phyloP scores from a whole-genome alignment of 1,140 invertebrate genomes.

The Adoxophyes honmai region DNA sequence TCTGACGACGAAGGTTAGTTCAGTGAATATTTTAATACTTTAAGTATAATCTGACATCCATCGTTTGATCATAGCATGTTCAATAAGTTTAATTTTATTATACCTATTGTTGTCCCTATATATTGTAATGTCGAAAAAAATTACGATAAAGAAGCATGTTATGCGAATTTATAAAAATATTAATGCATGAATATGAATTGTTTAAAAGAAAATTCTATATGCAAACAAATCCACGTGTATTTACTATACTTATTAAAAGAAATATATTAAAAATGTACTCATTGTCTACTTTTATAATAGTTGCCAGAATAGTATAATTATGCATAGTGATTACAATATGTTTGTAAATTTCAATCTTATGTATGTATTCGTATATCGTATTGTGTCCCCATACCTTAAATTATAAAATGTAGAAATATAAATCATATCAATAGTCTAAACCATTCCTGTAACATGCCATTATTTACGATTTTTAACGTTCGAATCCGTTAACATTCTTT shows the following conservation, averaged over 20 bases:
- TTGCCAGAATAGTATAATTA: too few relatives aligned
- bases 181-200: too few relatives aligned
- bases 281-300: too few relatives aligned
- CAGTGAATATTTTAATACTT: slow-evolving; percentile 34
- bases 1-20: slow-evolving; percentile 90
- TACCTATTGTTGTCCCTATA: background rate
- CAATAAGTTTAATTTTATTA: slow-evolving; percentile 15
- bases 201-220: too few relatives aligned
- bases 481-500: background rate
- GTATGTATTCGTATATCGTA: slow-evolving; percentile 18
- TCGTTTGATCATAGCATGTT: slow-evolving; percentile 27
- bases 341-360: background rate
- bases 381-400: slow-evolving; percentile 9
- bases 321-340: too few relatives aligned
- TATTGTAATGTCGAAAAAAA: background rate
- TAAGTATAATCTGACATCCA: slow-evolving; percentile 19
- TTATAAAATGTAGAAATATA: too few relatives aligned
- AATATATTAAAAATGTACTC: too few relatives aligned
- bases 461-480: background rate
- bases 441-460: background rate
- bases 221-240: too few relatives aligned
- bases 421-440: background rate
- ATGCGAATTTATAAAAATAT: too few relatives aligned
- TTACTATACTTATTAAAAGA: too few relatives aligned
- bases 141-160: too few relatives aligned